These are phyloP conservation scores for Stictonetta naevosa DNA, from an alignment of 2,113 vertebrate genomes.

Conservation along the genomic window DNA sequence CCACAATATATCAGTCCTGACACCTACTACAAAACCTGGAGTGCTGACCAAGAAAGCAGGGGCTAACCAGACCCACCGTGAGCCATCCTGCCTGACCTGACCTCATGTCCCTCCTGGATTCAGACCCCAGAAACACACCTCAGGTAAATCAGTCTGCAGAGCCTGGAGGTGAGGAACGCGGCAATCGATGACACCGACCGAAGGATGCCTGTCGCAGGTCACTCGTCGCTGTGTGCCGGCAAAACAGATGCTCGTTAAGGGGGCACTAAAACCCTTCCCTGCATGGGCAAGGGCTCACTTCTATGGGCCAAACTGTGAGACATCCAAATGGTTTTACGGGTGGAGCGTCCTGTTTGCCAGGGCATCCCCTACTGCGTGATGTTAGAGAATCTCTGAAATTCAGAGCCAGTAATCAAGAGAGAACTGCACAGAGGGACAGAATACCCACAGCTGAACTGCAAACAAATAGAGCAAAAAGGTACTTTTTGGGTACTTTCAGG, in stretches of 20 bases:
- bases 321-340: background rate
- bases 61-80: background rate
- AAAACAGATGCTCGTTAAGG: background rate
- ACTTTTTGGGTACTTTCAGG: background rate
- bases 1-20: background rate
- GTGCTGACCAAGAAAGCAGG: background rate
- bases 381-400: background rate
- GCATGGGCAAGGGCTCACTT: background rate
- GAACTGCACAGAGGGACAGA: background rate
- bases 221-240: background rate
- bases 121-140: background rate
- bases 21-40: background rate
- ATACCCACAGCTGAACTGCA: background rate
- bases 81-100: background rate
- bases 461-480: background rate
- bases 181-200: background rate
- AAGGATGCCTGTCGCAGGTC: background rate
- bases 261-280: background rate
- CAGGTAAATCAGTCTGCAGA: background rate
- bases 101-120: background rate
- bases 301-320: background rate
- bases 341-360: background rate
- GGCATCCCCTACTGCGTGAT: accelerated
- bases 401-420: background rate
- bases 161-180: background rate